Conservation (phyloP, 2,888 invertebrate genomes). For the Netelia inedita region DNA sequence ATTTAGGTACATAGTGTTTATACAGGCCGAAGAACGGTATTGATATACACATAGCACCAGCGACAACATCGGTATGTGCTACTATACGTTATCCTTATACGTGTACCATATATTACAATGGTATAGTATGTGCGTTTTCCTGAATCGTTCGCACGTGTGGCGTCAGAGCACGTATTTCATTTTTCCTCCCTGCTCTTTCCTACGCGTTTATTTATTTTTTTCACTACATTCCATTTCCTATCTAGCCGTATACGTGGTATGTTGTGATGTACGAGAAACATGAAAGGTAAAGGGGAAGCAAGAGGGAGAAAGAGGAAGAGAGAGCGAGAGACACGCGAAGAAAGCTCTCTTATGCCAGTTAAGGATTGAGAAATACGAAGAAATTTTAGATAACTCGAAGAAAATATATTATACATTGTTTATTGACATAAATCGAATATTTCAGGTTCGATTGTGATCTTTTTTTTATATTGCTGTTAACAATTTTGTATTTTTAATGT, state of each 20-base stretch:
- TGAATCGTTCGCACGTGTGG: constrained; percentile 38
- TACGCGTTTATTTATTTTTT: not conserved
- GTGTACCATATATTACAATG: constrained; percentile 44
- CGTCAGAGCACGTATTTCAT: constrained; percentile 34
- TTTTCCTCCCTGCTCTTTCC: constrained; percentile 19
- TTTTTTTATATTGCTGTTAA: too few species aligned
- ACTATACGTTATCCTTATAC: constrained; percentile 41
- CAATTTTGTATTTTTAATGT: too few species aligned
- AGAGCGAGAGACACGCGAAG: not conserved
- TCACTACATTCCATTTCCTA: constrained; percentile 28
- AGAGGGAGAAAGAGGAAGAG: not conserved
- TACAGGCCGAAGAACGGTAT: not conserved
- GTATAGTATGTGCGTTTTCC: constrained; percentile 14
- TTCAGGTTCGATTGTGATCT: too few species aligned
- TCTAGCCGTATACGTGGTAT: not conserved
- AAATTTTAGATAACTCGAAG: not conserved
- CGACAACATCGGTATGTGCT: constrained; percentile 25
- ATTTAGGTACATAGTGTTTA: not conserved
- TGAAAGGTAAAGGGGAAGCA: not conserved
- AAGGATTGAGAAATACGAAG: not conserved
- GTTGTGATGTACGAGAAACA: constrained; percentile 12
- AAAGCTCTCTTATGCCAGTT: not conserved
- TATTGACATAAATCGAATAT: too few species aligned
- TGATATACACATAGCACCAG: constrained; percentile 3
- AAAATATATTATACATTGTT: too few species aligned